Evolutionary conservation across 1,140 invertebrate genomes (phyloP).

Genomic region (Bombus picipes): DNA sequence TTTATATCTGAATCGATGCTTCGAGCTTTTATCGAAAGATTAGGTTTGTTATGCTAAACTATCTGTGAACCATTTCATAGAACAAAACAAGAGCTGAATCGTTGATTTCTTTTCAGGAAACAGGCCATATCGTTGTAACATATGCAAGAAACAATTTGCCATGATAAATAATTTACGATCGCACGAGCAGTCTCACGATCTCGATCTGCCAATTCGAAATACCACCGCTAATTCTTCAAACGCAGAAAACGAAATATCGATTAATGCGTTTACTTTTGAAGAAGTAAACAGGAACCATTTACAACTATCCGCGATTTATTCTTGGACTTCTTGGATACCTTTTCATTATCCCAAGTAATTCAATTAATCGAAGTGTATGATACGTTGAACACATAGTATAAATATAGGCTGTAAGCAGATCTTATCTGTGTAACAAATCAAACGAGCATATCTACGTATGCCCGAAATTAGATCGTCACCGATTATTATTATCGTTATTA

Average conservation of each 20-base stretch:
- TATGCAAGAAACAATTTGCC: constrained; percentile 90
- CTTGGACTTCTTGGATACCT: constrained; percentile 53
- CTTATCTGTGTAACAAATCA: not conserved
- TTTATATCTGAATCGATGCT: too few relatives aligned
- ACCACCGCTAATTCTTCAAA: not conserved
- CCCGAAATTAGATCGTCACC: not conserved
- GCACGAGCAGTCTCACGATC: constrained; percentile 89
- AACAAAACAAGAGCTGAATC: constrained; percentile 4
- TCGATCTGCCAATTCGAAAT: constrained; percentile 20
- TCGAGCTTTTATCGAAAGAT: too few relatives aligned
- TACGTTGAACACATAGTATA: not conserved
- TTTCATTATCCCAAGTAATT: constrained; percentile 50
- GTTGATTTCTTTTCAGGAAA: constrained; percentile 84
- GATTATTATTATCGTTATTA: not conserved
- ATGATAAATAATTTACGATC: constrained; percentile 89
- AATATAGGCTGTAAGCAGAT: not conserved
- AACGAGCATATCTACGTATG: too few relatives aligned
- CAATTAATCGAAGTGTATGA: not conserved
- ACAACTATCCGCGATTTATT: constrained; percentile 46
- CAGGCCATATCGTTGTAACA: constrained; percentile 88
- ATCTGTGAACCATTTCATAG: too few relatives aligned
- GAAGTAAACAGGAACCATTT: constrained; percentile 21
- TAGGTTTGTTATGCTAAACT: too few relatives aligned
- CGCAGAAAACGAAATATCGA: not conserved
- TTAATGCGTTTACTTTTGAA: constrained; percentile 20